A percentile compares a stretch with the other conserved stretches of the same genome.
Conservation (phyloP, 37 sponge, comb jelly and placozoan species). For the Aphrocallistes beatrix region DNA sequence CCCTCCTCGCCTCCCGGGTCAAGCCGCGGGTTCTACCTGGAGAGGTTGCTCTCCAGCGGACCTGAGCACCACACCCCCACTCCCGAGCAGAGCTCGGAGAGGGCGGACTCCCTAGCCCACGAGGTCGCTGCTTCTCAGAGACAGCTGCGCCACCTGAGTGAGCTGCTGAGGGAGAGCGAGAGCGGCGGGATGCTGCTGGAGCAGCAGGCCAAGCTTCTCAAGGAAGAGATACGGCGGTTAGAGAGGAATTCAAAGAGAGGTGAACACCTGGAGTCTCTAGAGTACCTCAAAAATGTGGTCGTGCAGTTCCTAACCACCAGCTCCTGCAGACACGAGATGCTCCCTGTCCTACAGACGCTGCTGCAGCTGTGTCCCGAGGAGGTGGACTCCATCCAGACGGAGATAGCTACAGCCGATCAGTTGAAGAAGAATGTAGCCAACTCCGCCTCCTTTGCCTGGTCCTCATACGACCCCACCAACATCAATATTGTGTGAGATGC, state of each 20-base stretch:
- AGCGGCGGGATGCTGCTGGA: not conserved
- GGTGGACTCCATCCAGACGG: not conserved
- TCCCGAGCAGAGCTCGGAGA: not conserved
- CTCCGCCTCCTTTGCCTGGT: constrained; percentile 3
- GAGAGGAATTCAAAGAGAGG: not conserved
- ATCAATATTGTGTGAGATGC: constrained; percentile 20
- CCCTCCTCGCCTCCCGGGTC: not conserved
- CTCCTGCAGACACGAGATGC: not conserved
- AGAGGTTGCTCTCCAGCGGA: not conserved
- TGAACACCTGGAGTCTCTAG: not conserved
- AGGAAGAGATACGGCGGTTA: not conserved
- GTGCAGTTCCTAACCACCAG: not conserved
- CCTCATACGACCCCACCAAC: not conserved
- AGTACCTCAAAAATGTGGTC: not conserved
- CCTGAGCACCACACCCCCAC: not conserved
- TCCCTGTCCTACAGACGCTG: not conserved
- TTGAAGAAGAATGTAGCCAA: not conserved
- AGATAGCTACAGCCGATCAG: not conserved
- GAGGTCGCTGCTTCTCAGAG: not conserved
- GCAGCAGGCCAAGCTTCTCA: constrained; percentile 1
- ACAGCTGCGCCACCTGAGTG: constrained; percentile 5
- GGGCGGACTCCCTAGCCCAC: not conserved
- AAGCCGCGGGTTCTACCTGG: not conserved
- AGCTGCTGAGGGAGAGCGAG: not conserved
- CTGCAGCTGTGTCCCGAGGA: constrained; percentile 1